Conservation (phyloP, 2,113 vertebrate genomes). For the Xyrauchen texanus region DNA sequence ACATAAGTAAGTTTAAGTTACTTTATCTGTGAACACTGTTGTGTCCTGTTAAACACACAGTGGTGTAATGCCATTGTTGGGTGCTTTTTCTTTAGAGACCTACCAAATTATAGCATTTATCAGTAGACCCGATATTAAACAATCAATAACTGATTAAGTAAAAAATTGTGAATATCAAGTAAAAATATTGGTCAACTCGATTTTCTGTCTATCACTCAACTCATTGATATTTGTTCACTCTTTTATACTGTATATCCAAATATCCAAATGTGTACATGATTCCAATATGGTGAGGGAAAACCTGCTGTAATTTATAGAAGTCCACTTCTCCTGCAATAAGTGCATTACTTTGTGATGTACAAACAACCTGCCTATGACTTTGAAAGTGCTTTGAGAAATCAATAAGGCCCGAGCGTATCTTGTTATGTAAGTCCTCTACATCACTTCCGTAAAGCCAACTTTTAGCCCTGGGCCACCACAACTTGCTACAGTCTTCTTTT, state of each 20-base stretch:
- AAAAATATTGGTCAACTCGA: too few relatives aligned
- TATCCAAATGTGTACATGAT: slow-evolving; percentile 27
- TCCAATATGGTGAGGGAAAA: slow-evolving; percentile 17
- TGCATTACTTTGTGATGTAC: slow-evolving; percentile 52
- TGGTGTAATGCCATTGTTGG: too few relatives aligned
- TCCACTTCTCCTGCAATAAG: slow-evolving; percentile 38
- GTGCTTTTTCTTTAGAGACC: too few relatives aligned
- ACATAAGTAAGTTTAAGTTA: too few relatives aligned
- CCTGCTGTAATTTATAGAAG: slow-evolving; percentile 43
- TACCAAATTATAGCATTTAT: too few relatives aligned
- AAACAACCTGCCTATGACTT: slow-evolving; percentile 55
- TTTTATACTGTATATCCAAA: slow-evolving; percentile 25
- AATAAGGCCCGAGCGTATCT: slow-evolving; percentile 57
- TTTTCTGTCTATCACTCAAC: background rate
- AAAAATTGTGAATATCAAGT: too few relatives aligned
- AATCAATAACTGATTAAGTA: too few relatives aligned
- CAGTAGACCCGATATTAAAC: too few relatives aligned
- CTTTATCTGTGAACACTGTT: too few relatives aligned
- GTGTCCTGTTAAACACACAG: too few relatives aligned
- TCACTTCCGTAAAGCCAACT: slow-evolving; percentile 40
- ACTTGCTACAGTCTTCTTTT: slow-evolving; percentile 52
- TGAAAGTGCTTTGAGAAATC: slow-evolving; percentile 60
- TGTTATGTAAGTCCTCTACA: slow-evolving; percentile 51
- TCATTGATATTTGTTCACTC: background rate
- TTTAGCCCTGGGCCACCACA: slow-evolving; percentile 58